These are phyloP conservation scores for Beroe forskalii DNA, from an alignment of 37 sponge, comb jelly and placozoan genomes.

Conservation along the genomic window DNA sequence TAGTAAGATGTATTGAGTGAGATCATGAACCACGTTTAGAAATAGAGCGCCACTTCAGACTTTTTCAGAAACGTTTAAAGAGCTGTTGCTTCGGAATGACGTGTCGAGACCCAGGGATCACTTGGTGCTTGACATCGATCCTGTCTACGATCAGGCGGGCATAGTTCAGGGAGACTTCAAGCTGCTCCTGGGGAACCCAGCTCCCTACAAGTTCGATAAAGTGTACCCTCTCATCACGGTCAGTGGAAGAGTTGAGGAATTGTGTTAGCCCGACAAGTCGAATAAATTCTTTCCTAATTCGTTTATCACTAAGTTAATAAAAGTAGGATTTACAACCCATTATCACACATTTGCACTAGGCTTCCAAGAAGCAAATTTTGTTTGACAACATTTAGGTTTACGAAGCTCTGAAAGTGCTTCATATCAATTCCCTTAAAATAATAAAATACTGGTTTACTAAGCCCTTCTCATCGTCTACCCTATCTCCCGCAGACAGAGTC, in stretches of 20 bases:
- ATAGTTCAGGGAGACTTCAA: conserved; percentile 23
- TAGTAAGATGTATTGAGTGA: not conserved
- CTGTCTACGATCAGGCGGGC: conserved; percentile 38
- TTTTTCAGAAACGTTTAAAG: not conserved
- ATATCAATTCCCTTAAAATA: too few species aligned
- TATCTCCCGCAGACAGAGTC: conserved; percentile 11
- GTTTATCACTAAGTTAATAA: not conserved
- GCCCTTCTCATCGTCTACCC: too few species aligned
- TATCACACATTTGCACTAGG: not conserved
- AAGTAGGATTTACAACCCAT: not conserved
- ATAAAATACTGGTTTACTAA: too few species aligned
- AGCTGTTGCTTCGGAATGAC: not conserved
- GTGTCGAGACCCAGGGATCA: not conserved
- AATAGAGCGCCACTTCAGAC: too few species aligned
- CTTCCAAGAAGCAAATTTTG: too few species aligned
- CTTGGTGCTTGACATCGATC: conserved; percentile 43
- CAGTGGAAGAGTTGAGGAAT: too few species aligned
- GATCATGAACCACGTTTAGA: not conserved
- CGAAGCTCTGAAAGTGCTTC: too few species aligned
- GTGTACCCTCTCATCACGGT: conserved; percentile 52
- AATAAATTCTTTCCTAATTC: too few species aligned
- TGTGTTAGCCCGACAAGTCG: too few species aligned
- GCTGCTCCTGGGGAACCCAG: not conserved
- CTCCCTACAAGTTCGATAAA: not conserved
- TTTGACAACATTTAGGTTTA: too few species aligned